Evolutionary conservation across 1,140 invertebrate species (phyloP).

Genomic region (Procambarus virginalis): DNA sequence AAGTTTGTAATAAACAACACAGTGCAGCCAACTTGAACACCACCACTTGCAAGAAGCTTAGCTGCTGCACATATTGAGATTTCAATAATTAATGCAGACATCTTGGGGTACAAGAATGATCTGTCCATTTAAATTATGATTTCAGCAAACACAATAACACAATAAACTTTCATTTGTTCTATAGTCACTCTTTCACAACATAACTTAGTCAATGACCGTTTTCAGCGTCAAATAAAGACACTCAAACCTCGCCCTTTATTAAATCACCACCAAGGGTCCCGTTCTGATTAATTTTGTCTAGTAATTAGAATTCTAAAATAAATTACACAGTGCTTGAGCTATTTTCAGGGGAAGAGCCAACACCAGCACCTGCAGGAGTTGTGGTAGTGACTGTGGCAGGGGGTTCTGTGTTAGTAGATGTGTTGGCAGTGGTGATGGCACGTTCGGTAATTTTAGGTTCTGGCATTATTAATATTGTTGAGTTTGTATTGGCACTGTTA

Average conservation of each 20-base stretch:
- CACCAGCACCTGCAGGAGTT: conserved; percentile 9
- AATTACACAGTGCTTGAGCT: conserved; percentile 38
- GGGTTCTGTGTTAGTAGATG: conserved; percentile 25
- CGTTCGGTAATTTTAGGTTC: conserved; percentile 60
- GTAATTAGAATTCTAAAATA: neutral
- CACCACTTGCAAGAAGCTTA: neutral
- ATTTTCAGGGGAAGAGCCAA: conserved; percentile 11
- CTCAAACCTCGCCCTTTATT: neutral
- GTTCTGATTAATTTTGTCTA: neutral
- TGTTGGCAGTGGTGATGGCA: conserved; percentile 36
- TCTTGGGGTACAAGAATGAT: neutral
- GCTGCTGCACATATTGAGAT: conserved; percentile 6
- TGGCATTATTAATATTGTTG: conserved; percentile 30
- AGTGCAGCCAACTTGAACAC: neutral
- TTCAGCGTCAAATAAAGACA: neutral
- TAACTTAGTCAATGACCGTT: neutral
- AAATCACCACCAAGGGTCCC: neutral
- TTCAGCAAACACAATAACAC: neutral
- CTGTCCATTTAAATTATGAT: neutral
- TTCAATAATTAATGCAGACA: neutral
- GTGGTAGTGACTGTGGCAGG: conserved; percentile 8
- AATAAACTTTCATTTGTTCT: neutral
- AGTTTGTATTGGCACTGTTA: conserved; percentile 60
- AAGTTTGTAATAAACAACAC: neutral
- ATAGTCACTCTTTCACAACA: neutral